These are phyloP conservation scores for Hypsibius dujardini DNA, from an alignment of 1,140 invertebrate species.

Conservation along the genomic window DNA sequence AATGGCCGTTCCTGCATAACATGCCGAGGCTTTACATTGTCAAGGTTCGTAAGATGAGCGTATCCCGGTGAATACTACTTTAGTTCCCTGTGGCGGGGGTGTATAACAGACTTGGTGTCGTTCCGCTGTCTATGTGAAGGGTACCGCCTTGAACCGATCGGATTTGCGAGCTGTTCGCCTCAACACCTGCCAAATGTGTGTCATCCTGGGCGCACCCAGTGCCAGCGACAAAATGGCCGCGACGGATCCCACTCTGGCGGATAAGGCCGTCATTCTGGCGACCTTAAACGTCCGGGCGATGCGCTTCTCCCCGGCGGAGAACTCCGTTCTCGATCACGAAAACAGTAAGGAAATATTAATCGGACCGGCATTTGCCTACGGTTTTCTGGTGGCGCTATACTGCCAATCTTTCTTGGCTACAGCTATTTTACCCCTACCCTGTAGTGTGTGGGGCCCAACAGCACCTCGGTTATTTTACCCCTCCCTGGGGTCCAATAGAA, in stretches of 20 bases:
- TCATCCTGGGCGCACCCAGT: constrained; percentile 1
- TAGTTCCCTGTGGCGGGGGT: not conserved
- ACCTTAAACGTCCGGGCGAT: constrained; percentile 1
- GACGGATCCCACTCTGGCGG: not conserved
- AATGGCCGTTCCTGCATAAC: constrained; percentile 3
- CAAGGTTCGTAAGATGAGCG: not conserved
- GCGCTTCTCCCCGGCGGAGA: not conserved
- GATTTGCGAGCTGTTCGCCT: constrained; percentile 1
- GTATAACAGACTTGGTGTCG: too few relatives aligned
- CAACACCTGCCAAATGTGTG: constrained; percentile 2
- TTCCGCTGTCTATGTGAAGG: not conserved
- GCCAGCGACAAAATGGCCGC: not conserved
- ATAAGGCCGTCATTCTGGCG: constrained; percentile 10
- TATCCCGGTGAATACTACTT: not conserved
- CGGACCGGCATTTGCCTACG: not conserved
- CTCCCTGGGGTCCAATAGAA: too few relatives aligned
- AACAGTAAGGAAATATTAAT: not conserved
- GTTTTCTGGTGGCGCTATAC: not conserved
- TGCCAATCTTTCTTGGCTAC: not conserved
- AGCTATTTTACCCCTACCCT: too few relatives aligned
- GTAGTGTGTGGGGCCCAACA: too few relatives aligned
- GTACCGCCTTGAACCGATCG: not conserved
- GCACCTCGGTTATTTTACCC: too few relatives aligned
- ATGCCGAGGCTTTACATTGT: not conserved
- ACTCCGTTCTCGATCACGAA: not conserved